phyloP scores from a whole-genome alignment of 2,113 vertebrate genomes.

The Bathybates hornii region DNA sequence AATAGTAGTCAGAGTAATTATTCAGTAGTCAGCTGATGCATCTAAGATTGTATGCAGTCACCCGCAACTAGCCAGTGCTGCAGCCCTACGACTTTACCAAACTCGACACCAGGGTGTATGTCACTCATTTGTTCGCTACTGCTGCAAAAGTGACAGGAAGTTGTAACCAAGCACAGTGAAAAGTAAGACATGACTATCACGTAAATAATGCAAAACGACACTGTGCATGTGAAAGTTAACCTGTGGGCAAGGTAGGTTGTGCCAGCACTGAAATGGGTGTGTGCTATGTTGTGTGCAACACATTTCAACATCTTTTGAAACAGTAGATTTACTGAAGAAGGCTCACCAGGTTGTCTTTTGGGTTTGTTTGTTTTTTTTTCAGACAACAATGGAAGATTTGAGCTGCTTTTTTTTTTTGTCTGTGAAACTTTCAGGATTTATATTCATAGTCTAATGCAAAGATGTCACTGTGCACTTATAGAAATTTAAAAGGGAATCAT shows the following conservation, averaged over 20 bases:
- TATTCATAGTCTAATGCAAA: not conserved
- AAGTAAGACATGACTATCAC: not conserved
- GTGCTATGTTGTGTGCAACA: not conserved
- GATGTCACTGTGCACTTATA: not conserved
- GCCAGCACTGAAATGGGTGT: not conserved
- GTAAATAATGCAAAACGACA: not conserved
- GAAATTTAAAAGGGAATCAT: not conserved
- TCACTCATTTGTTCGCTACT: not conserved
- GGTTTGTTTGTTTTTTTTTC: accelerated
- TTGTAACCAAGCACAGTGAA: not conserved
- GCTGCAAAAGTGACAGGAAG: not conserved
- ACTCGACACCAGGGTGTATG: not conserved
- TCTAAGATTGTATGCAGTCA: not conserved
- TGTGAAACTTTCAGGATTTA: not conserved
- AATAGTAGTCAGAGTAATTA: not conserved
- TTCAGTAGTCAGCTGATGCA: not conserved
- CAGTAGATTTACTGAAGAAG: accelerated
- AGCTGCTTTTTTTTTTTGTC: not conserved
- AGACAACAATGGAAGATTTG: not conserved
- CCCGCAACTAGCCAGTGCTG: accelerated
- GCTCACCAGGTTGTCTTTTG: not conserved
- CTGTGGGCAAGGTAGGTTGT: not conserved
- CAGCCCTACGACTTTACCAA: not conserved
- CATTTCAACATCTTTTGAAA: not conserved
- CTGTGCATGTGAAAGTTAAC: not conserved